Base-by-base conservation (phyloP, 2,797 vertebrate species). In the Tokudaia tokunoshimensis region DNA sequence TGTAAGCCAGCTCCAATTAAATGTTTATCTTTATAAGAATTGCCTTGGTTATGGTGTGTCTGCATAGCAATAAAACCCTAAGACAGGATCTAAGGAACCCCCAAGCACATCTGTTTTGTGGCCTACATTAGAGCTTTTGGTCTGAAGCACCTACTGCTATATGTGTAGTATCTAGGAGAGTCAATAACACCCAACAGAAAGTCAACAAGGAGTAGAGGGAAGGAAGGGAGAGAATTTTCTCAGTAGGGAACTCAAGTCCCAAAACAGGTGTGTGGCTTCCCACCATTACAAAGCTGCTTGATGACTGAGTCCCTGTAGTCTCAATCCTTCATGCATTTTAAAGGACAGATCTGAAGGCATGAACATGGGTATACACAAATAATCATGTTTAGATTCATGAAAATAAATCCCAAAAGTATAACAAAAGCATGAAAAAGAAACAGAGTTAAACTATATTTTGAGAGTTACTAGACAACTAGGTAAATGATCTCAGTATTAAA, bases 361-460 rank as follows among this genome's bases (percentile, higher is more conserved):
- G 31, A 19, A 55, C 6, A 4, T 59, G 52, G 20, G 55, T 13
- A 61, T 1, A 55, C 1, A 88, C 6, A 94, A 29, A 55, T 24
- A 52, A n/a, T 22, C 44, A 70, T 17, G 7, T 47, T 70, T 37
- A 84, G 13, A 82, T 44, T 85, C 83, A 92, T 82, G 6, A 95
- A 41, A 41, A 41, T 41, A 41, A 41, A 41, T 41, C 65, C 79
- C 92, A 44, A 20, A 55, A 85, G 59, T 72, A 14, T 79, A 86
- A 97, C 90, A 44, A 20, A 55, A 88, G 59, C 65, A 14, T 79
- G 89, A 97, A 95, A 85, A 6, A 93, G 34, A 93, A 96, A 67
- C 37, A 65, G 83, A 96, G 75, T 79, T 6, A 96, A 84, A 65
- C 1, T 85, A 29, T 59, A 65, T 12, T 94, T 95, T 55, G 15